These are phyloP conservation scores for Ophthalmolycus amberensis DNA, from an alignment of 2,113 vertebrate genomes.

Conservation along the genomic window DNA sequence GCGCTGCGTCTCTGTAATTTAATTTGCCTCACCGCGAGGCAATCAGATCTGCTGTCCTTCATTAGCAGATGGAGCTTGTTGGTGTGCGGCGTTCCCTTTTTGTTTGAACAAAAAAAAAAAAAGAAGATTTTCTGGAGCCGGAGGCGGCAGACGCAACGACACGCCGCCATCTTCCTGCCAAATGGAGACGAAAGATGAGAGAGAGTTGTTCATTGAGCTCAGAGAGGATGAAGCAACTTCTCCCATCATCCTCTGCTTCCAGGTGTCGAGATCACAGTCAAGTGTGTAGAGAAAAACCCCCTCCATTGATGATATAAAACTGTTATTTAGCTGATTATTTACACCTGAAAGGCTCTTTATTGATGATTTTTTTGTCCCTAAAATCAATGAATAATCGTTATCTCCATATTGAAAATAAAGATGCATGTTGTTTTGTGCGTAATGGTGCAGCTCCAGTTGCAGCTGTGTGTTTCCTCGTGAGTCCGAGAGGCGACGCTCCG, in stretches of 20 bases:
- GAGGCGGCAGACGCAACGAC: slow-evolving; percentile 13
- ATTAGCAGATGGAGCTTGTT: slow-evolving; percentile 41
- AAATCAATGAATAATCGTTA: too few species aligned
- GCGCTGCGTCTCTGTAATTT: slow-evolving; percentile 18
- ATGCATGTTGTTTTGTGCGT: too few species aligned
- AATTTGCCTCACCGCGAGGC: slow-evolving; percentile 37
- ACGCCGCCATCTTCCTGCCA: not conserved
- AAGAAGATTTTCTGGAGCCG: not conserved
- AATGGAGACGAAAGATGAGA: slow-evolving; percentile 6
- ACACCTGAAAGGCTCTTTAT: not conserved
- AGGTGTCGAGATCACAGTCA: not conserved
- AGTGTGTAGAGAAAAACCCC: not conserved
- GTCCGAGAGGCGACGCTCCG: slow-evolving; percentile 15
- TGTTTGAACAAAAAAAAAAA: not conserved
- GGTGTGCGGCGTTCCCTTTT: slow-evolving; percentile 20
- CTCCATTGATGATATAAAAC: not conserved
- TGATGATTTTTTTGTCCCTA: too few species aligned
- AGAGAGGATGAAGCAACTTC: slow-evolving; percentile 10
- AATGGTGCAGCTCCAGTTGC: too few species aligned
- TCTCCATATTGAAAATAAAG: too few species aligned
- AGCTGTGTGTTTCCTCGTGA: not conserved
- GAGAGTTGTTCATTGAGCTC: not conserved
- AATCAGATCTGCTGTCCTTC: slow-evolving; percentile 54
- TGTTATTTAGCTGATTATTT: not conserved
- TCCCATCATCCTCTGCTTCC: slow-evolving; percentile 8